Conservation (phyloP, 2,888 invertebrate genomes). For the Drosophila cracens region DNA sequence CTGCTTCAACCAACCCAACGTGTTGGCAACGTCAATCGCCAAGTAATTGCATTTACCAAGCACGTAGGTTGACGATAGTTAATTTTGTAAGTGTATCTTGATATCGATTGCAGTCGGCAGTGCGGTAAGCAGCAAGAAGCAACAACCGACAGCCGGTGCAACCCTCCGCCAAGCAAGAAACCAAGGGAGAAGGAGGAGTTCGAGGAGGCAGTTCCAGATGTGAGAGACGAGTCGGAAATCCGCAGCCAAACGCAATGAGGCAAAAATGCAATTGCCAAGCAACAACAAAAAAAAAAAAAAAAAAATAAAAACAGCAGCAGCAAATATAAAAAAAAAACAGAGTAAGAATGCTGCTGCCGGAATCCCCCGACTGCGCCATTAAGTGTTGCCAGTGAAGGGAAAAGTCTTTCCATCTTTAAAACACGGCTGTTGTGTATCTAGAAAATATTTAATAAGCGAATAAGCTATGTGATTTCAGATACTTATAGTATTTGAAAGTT, state of each 20-base stretch:
- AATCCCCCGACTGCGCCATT: not conserved
- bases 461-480: not conserved
- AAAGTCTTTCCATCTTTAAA: not conserved
- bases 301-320: conserved; percentile 11
- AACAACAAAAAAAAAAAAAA: conserved; percentile 18
- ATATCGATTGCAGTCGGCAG: conserved; percentile 73
- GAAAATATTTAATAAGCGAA: not conserved
- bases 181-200: conserved; percentile 12
- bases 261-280: conserved; percentile 71
- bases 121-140: conserved; percentile 35
- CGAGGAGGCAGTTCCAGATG: conserved; percentile 32
- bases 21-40: conserved; percentile 68
- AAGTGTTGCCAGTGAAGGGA: not conserved
- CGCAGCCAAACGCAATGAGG: conserved; percentile 63
- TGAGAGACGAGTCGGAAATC: conserved; percentile 47
- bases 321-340: conserved; percentile 3
- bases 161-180: conserved; percentile 2
- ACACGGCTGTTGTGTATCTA: too few species aligned
- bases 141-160: conserved; percentile 14
- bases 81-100: conserved; percentile 80
- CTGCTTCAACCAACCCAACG: conserved; percentile 16
- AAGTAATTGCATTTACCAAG: conserved; percentile 79
- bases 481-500: not conserved
- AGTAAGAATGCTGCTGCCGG: not conserved
- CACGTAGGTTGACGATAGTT: conserved; percentile 81